phyloP scores from a whole-genome alignment of 1,140 invertebrate species.

The Heliconius himera region DNA sequence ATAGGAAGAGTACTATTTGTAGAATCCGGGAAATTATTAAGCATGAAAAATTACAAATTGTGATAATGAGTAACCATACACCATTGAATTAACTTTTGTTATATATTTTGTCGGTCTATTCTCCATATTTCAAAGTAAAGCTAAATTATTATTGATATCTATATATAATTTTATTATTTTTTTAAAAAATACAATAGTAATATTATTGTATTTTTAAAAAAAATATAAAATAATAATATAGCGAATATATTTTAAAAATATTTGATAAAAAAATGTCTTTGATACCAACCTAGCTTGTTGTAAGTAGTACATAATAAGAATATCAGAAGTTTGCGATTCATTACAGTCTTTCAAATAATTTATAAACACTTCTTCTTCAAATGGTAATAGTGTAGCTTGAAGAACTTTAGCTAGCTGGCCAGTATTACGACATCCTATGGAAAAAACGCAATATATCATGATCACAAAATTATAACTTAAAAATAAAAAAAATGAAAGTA shows the following conservation, averaged over 20 bases:
- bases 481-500: background rate
- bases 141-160: too few relatives aligned
- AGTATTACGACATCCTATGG: constrained; percentile 68
- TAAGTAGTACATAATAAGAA: constrained; percentile 77
- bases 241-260: background rate
- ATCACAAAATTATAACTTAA: too few relatives aligned
- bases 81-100: too few relatives aligned
- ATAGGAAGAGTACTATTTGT: too few relatives aligned
- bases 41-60: too few relatives aligned
- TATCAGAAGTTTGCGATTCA: constrained; percentile 69
- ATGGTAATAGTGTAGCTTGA: constrained; percentile 60
- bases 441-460: background rate
- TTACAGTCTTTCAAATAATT: constrained; percentile 70
- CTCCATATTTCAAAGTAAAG: too few relatives aligned
- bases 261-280: background rate
- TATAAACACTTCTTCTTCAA: constrained; percentile 74
- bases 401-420: constrained; percentile 70
- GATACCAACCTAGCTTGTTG: constrained; percentile 68
- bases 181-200: too few relatives aligned
- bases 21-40: too few relatives aligned
- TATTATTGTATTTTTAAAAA: too few relatives aligned
- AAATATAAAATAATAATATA: background rate
- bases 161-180: too few relatives aligned
- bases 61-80: too few relatives aligned
- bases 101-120: too few relatives aligned